phyloP scores from a whole-genome alignment of 2,113 vertebrate species.

The Antechinus stuartii region DNA sequence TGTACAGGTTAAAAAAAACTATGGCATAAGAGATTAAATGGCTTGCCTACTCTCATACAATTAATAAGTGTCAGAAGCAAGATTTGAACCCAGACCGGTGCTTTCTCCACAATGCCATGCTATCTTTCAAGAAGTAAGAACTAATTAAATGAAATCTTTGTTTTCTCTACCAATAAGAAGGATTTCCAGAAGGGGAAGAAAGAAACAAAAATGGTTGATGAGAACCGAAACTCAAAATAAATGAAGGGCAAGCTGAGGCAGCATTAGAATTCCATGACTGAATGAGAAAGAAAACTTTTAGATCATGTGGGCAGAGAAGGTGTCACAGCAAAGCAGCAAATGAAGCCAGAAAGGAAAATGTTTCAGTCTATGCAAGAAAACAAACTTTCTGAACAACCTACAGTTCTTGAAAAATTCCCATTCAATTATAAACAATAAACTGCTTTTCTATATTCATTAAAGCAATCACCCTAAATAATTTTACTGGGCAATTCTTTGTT shows the following conservation, averaged over 20 bases:
- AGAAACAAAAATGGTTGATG: neutral
- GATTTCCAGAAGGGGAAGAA: neutral
- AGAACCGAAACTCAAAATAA: neutral
- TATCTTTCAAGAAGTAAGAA: neutral
- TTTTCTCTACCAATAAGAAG: neutral
- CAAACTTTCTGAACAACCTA: neutral
- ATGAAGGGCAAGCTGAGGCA: neutral
- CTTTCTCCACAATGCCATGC: neutral
- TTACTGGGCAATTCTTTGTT: neutral
- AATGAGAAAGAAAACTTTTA: neutral
- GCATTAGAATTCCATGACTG: neutral
- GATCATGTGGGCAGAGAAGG: neutral
- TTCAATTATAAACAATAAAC: neutral
- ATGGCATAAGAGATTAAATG: neutral
- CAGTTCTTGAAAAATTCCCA: neutral
- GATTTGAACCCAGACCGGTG: neutral
- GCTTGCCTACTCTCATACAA: neutral
- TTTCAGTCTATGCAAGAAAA: neutral
- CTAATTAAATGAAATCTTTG: neutral
- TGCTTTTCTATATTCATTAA: neutral
- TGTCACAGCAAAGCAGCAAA: neutral
- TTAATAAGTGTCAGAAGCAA: neutral
- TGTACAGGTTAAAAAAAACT: neutral
- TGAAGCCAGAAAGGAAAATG: neutral
- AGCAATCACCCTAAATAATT: neutral